Conservation (phyloP, 2,113 vertebrate genomes). For the Tachysurus vachellii region DNA sequence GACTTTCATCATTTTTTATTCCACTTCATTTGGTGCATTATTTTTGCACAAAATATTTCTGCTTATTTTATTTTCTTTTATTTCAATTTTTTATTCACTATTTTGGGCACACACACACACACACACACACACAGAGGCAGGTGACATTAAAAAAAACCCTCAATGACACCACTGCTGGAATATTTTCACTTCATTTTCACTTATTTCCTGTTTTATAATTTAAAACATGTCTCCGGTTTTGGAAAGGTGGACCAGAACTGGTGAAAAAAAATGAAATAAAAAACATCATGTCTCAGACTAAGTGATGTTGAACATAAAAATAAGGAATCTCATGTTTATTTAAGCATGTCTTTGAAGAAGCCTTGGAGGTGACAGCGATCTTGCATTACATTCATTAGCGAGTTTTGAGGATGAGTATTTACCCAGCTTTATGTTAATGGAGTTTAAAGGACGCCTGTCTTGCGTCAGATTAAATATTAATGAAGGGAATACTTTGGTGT, state of each 20-base stretch:
- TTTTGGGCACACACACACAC: background rate
- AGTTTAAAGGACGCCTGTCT: constrained; percentile 49
- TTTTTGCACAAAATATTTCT: background rate
- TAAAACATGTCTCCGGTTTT: constrained; percentile 2
- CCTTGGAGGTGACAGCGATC: constrained; percentile 49
- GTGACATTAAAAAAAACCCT: background rate
- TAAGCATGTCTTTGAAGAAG: constrained; percentile 54
- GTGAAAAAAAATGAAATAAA: background rate
- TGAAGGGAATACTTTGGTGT: constrained; percentile 47
- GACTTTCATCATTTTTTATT: background rate
- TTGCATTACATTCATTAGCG: constrained; percentile 51
- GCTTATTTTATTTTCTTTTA: background rate
- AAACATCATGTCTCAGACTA: constrained; percentile 29
- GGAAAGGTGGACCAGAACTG: background rate
- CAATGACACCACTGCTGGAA: background rate
- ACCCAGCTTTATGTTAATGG: constrained; percentile 52
- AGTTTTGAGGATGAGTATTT: constrained; percentile 49
- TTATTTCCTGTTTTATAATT: constrained; percentile 14
- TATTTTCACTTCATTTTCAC: constrained; percentile 25
- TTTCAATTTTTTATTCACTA: background rate
- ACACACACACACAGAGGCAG: background rate
- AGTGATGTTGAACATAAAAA: constrained; percentile 55
- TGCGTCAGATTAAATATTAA: constrained; percentile 57
- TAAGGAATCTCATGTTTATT: constrained; percentile 55
- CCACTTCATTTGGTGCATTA: background rate